Percentiles rank a stretch among this genome's conserved stretches.
phyloP scores from a whole-genome alignment of 2,888 invertebrate species.

The Apamea sordens region DNA sequence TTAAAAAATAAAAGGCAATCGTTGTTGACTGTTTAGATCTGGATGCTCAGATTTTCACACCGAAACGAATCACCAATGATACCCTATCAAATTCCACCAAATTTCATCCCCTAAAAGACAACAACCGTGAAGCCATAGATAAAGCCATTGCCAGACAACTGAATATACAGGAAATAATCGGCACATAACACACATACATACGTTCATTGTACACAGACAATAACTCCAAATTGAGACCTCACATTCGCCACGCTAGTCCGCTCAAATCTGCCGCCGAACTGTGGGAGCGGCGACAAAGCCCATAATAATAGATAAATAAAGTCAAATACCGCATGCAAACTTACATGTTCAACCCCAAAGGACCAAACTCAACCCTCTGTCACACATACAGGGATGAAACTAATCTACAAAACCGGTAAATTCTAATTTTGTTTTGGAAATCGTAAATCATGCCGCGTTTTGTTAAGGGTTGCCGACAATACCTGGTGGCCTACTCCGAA shows the following conservation, averaged over 20 bases:
- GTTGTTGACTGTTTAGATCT: conserved; percentile 12
- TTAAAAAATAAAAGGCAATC: neutral
- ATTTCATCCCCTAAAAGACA: conserved; percentile 55
- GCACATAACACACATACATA: conserved; percentile 64
- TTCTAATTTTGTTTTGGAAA: conserved; percentile 47
- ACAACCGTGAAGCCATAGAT: conserved; percentile 60
- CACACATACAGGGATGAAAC: conserved; percentile 10
- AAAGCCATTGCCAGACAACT: conserved; percentile 61
- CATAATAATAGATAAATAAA: conserved; percentile 83
- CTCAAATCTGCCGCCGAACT: conserved; percentile 72
- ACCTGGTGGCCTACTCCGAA: no score
- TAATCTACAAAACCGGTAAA: conserved; percentile 11
- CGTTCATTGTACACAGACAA: conserved; percentile 78
- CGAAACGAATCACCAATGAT: conserved; percentile 43
- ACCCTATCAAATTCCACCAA: conserved; percentile 44
- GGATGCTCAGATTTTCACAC: conserved; percentile 23
- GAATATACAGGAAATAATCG: conserved; percentile 62
- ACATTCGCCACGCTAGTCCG: conserved; percentile 83
- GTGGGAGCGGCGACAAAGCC: conserved; percentile 79
- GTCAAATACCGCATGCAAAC: conserved; percentile 77
- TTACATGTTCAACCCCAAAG: conserved; percentile 26
- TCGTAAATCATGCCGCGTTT: conserved; percentile 74
- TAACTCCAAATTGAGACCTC: conserved; percentile 87
- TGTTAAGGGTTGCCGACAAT: conserved; percentile 74
- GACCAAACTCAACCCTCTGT: conserved; percentile 36